These are phyloP conservation scores for Tangara arthus DNA, from an alignment of 2,797 vertebrate genomes.

Conservation along the genomic window DNA sequence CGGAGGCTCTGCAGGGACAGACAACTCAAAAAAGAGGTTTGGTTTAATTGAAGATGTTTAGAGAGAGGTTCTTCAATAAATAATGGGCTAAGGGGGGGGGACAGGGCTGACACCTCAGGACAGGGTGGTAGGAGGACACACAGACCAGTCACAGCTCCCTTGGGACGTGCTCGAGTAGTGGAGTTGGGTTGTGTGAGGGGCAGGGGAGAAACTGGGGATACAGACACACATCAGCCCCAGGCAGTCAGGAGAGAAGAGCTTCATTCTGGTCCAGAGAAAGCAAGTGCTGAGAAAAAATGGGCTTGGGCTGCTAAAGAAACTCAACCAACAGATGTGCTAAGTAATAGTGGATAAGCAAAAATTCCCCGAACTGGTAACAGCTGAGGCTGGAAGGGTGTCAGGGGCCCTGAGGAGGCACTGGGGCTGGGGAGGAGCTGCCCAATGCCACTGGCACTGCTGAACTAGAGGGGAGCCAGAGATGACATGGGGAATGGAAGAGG, in stretches of 20 bases:
- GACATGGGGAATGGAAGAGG: not conserved
- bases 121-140: not conserved
- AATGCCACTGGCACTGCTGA: not conserved
- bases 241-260: fast-evolving
- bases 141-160: not conserved
- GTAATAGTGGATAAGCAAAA: not conserved
- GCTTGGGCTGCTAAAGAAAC: not conserved
- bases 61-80: not conserved
- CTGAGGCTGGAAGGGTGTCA: not conserved
- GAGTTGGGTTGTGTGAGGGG: not conserved
- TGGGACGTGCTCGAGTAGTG: fast-evolving
- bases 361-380: not conserved
- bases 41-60: conserved; percentile 18
- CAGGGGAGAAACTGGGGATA: not conserved
- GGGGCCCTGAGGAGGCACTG: not conserved
- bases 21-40: not conserved
- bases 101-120: not conserved
- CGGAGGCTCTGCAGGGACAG: not conserved
- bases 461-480: no score
- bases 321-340: not conserved
- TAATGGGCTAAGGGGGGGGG: not conserved
- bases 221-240: not conserved
- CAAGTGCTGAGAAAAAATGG: not conserved
- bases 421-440: not conserved
- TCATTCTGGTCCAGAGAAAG: not conserved